These are phyloP conservation scores for Eristalis pertinax DNA, from an alignment of 2,888 invertebrate species.

Conservation along the genomic window DNA sequence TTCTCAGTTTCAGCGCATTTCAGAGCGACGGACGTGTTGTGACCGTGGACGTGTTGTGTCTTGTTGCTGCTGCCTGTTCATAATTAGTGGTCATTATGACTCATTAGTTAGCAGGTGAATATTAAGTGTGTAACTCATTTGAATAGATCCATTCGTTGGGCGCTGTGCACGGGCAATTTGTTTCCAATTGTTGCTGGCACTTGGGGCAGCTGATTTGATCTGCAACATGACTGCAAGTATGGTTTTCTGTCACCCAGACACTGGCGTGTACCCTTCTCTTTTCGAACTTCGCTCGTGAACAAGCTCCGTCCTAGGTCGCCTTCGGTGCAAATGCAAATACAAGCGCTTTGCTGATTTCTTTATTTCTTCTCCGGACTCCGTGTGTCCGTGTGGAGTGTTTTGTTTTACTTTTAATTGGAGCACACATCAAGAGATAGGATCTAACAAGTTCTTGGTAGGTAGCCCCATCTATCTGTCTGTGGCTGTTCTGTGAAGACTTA, in stretches of 20 bases:
- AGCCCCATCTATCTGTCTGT: slow-evolving; percentile 51
- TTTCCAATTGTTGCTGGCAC: background rate
- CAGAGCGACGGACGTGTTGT: background rate
- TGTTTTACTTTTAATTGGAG: slow-evolving; percentile 38
- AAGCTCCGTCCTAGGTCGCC: slow-evolving; percentile 3
- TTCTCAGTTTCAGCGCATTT: no score
- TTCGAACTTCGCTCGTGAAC: background rate
- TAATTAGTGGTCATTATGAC: slow-evolving; percentile 14
- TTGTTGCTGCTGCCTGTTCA: background rate
- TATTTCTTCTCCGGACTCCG: no score
- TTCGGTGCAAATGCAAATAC: no score
- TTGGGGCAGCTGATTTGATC: background rate
- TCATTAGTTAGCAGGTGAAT: slow-evolving; percentile 4
- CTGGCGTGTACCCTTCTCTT: slow-evolving; percentile 24
- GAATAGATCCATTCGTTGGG: background rate
- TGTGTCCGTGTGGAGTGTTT: background rate
- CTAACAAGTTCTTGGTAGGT: slow-evolving; percentile 60
- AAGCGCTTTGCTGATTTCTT: no score
- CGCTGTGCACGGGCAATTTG: background rate
- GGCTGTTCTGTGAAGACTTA: slow-evolving; percentile 31
- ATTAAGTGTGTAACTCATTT: background rate
- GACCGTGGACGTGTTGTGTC: background rate
- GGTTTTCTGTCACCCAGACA: background rate
- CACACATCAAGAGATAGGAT: slow-evolving; percentile 46
- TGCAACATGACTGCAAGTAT: background rate